A percentile compares a stretch with the other conserved stretches of the same genome.
Evolutionary conservation across 2,113 vertebrate genomes (phyloP).

Genomic region (Cyanoderma ruficeps): DNA sequence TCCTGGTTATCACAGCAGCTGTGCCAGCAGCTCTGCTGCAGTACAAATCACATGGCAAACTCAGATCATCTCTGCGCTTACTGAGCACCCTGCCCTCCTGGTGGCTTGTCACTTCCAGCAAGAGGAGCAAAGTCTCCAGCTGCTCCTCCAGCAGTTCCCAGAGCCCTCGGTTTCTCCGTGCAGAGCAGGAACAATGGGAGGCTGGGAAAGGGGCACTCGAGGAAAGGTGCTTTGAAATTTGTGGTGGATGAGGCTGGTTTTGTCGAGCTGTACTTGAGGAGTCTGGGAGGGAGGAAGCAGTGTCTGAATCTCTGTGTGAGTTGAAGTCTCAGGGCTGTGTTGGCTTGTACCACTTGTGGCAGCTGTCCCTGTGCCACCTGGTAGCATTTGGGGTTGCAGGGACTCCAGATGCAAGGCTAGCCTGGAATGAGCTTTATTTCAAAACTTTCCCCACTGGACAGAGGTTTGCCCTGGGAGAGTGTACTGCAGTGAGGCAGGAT

Average conservation of each 20-base stretch:
- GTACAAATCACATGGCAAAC: conserved; percentile 45
- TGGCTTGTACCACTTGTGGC: not conserved
- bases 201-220: not conserved
- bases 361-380: not conserved
- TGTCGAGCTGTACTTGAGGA: not conserved
- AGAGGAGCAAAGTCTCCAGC: not conserved
- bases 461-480: not conserved
- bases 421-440: not conserved
- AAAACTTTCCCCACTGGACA: not conserved
- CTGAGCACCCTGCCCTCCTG: not conserved
- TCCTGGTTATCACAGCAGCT: conserved; percentile 25
- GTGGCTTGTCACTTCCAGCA: not conserved
- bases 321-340: not conserved
- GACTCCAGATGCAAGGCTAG: not conserved
- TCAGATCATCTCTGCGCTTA: not conserved
- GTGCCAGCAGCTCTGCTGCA: conserved; percentile 61
- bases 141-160: not conserved
- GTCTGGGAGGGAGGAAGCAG: not conserved
- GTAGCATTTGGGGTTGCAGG: not conserved
- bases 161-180: rapidly evolving
- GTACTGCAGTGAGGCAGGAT: not conserved
- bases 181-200: not conserved
- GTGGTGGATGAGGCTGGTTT: not conserved
- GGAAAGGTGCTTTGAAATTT: not conserved
- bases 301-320: not conserved